Percentiles rank a stretch among this genome's conserved stretches.
Conservation (phyloP, 2,888 invertebrate genomes). For the Rutpela maculata region DNA sequence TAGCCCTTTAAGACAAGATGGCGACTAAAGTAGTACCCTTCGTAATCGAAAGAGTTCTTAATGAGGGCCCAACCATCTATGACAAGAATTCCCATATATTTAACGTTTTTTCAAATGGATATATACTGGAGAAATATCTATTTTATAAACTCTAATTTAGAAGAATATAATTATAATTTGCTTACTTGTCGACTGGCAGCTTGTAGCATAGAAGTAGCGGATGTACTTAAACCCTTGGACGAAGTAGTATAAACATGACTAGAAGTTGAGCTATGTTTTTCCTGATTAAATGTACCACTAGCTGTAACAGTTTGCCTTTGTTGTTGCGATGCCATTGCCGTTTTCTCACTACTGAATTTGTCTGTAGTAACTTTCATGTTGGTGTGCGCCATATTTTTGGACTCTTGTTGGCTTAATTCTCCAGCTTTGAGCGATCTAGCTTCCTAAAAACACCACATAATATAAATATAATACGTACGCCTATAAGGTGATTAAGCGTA, state of each 20-base stretch:
- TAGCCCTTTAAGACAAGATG: too few relatives aligned
- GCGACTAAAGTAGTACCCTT: too few relatives aligned
- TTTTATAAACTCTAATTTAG: neutral
- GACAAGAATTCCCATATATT: too few relatives aligned
- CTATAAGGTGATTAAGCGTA: neutral
- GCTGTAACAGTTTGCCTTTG: conserved; percentile 88
- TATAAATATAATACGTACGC: neutral
- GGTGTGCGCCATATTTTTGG: conserved; percentile 88
- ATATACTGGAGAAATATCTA: too few relatives aligned
- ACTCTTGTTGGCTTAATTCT: conserved; percentile 90
- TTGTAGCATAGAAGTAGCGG: conserved; percentile 72
- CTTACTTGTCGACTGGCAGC: conserved; percentile 63
- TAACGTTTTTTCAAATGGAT: too few relatives aligned
- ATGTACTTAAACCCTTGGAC: conserved; percentile 83
- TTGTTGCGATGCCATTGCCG: conserved; percentile 79
- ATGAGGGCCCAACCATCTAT: too few relatives aligned
- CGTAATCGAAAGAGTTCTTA: too few relatives aligned
- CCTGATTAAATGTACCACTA: conserved; percentile 85
- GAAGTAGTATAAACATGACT: conserved; percentile 86
- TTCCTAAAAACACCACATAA: conserved; percentile 77
- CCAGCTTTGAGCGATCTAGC: conserved; percentile 89
- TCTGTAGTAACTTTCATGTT: conserved; percentile 91
- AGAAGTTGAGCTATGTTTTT: conserved; percentile 84
- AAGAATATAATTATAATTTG: neutral
- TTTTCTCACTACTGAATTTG: conserved; percentile 90